Evolutionary conservation across 53 echinoderm and acorn worm species (phyloP).

Genomic region (Holothuria leucospilota): DNA sequence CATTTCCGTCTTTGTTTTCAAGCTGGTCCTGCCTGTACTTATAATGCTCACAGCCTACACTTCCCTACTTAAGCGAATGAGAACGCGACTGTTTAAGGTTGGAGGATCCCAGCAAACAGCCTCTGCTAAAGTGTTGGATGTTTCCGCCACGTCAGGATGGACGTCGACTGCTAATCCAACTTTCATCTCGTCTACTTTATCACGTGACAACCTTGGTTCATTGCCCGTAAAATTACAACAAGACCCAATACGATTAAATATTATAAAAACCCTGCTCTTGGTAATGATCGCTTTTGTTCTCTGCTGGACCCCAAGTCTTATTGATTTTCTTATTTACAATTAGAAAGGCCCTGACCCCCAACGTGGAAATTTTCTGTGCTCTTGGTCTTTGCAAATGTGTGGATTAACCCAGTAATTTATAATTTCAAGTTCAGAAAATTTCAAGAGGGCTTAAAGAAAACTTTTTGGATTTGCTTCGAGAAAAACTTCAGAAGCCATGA

Average conservation of each 20-base stretch:
- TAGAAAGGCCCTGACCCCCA: background rate
- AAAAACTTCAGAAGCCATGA: too few species aligned
- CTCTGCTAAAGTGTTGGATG: too few species aligned
- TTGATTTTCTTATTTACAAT: background rate
- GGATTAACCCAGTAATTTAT: background rate
- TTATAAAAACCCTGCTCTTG: background rate
- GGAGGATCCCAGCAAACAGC: too few species aligned
- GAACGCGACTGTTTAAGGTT: background rate
- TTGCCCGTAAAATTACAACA: too few species aligned
- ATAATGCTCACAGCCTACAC: constrained; percentile 61
- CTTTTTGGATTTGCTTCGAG: background rate
- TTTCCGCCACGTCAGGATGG: too few species aligned
- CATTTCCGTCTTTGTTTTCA: constrained; percentile 55
- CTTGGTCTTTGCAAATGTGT: background rate
- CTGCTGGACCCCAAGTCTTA: background rate
- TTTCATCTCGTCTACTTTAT: too few species aligned
- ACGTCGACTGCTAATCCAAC: too few species aligned
- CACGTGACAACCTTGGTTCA: too few species aligned
- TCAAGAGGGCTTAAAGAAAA: constrained; percentile 9
- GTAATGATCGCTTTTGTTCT: background rate
- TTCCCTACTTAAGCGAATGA: constrained; percentile 52
- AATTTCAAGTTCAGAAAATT: background rate
- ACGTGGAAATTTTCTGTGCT: background rate
- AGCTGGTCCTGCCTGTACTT: constrained; percentile 52
- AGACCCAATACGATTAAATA: background rate